Conservation (phyloP, 2,797 vertebrate species). For the Gephyroberyx darwinii region DNA sequence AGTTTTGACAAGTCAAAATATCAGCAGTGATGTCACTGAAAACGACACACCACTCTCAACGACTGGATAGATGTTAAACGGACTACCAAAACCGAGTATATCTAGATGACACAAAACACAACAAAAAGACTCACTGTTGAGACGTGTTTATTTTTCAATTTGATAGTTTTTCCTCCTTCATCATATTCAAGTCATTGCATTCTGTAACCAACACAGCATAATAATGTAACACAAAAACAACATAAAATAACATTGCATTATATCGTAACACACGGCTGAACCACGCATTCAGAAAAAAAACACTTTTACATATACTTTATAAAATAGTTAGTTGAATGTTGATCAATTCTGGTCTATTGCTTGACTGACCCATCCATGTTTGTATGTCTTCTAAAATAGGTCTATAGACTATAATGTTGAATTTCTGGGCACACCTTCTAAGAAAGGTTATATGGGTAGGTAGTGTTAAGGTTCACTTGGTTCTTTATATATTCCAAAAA, state of each 20-base stretch:
- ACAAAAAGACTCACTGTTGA: no score
- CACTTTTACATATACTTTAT: background rate
- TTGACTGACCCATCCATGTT: background rate
- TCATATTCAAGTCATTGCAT: conserved; percentile 1
- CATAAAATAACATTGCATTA: background rate
- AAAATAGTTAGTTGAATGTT: background rate
- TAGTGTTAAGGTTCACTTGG: background rate
- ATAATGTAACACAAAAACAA: background rate
- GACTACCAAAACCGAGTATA: no score
- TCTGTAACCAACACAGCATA: background rate
- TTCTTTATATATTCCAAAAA: background rate
- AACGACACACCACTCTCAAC: no score
- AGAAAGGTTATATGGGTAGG: background rate
- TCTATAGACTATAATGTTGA: background rate
- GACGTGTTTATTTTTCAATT: no score
- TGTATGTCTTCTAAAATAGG: background rate
- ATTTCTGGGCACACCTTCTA: background rate
- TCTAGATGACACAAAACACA: no score
- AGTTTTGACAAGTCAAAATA: no score
- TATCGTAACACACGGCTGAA: background rate
- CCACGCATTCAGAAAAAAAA: no score
- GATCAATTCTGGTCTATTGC: background rate
- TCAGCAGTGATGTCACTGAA: no score
- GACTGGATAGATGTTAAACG: no score
- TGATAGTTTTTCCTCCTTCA: background rate